A percentile compares a stretch with the other conserved stretches of the same genome.
phyloP scores from a whole-genome alignment of 2,797 vertebrate species.

The Dendrocincla tyrannina region DNA sequence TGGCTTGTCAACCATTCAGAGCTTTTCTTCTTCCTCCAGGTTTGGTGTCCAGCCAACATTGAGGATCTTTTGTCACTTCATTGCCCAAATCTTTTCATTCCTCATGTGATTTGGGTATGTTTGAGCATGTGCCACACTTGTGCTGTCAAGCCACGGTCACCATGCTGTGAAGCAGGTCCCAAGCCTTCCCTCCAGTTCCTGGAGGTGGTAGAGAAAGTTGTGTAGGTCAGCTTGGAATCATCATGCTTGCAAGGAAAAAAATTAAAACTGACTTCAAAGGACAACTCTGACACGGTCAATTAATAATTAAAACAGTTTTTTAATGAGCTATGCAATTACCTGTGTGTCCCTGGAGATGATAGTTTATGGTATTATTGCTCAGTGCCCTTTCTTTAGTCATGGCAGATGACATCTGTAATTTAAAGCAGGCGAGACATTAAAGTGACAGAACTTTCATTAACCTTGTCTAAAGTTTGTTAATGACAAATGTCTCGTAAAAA shows the following conservation, averaged over 20 bases:
- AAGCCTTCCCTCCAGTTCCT: slow-evolving; percentile 10
- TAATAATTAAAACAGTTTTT: slow-evolving; percentile 92
- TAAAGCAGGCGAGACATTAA: slow-evolving; percentile 80
- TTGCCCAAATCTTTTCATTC: background rate
- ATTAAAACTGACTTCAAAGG: slow-evolving; percentile 90
- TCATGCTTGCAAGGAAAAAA: slow-evolving; percentile 81
- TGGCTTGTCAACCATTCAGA: background rate
- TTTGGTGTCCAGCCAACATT: background rate
- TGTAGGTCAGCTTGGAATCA: slow-evolving; percentile 80
- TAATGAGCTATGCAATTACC: slow-evolving; percentile 93
- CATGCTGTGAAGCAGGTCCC: background rate
- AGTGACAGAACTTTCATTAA: slow-evolving; percentile 88
- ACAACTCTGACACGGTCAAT: slow-evolving; percentile 92
- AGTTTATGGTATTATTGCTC: slow-evolving; percentile 83
- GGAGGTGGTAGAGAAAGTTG: slow-evolving; percentile 61
- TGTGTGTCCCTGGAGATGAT: slow-evolving; percentile 83
- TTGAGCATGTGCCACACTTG: accelerated
- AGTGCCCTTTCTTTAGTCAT: slow-evolving; percentile 81
- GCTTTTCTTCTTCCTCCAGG: no score
- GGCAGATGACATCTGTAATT: slow-evolving; percentile 84
- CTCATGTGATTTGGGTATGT: accelerated
- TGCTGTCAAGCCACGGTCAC: background rate
- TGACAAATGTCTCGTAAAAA: slow-evolving; percentile 76
- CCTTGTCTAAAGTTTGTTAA: slow-evolving; percentile 84
- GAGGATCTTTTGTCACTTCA: background rate